Conservation (phyloP, 2,888 invertebrate species). For the Melieria picta region DNA sequence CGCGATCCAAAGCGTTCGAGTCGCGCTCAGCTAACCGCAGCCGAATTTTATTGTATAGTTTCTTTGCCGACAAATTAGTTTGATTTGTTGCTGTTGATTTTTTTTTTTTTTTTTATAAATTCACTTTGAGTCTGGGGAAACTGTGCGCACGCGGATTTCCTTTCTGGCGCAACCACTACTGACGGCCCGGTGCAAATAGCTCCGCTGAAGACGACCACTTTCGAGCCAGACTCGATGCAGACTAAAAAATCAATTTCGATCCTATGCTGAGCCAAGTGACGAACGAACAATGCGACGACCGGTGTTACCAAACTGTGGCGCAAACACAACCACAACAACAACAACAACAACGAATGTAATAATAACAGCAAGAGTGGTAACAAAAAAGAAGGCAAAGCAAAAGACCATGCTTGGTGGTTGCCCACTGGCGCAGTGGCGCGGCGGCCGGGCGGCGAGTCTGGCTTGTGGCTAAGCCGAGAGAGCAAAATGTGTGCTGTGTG, state of each 20-base stretch:
- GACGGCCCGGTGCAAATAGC: neutral
- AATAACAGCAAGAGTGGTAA: constrained; percentile 12
- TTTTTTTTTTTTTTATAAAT: no score
- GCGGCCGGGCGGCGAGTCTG: no score
- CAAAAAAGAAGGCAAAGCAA: constrained; percentile 10
- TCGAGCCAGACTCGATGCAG: constrained; percentile 59
- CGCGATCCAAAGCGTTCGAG: no score
- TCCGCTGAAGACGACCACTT: constrained; percentile 53
- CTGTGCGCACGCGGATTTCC: no score
- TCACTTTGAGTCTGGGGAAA: no score
- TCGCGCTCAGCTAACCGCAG: no score
- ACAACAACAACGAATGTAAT: constrained; percentile 10
- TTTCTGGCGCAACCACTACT: no score
- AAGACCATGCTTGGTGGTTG: neutral
- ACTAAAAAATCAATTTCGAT: constrained; percentile 54
- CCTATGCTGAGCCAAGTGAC: constrained; percentile 40
- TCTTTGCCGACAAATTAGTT: no score
- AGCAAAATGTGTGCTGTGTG: neutral
- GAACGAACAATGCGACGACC: constrained; percentile 5
- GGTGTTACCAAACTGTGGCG: constrained; percentile 39
- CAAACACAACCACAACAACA: constrained; percentile 30
- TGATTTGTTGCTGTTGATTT: no score
- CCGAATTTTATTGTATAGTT: no score
- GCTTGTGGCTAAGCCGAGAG: no score
- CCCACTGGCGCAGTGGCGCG: neutral